phyloP scores from a whole-genome alignment of 2,797 vertebrate species.

The Sebastes trivittatus region DNA sequence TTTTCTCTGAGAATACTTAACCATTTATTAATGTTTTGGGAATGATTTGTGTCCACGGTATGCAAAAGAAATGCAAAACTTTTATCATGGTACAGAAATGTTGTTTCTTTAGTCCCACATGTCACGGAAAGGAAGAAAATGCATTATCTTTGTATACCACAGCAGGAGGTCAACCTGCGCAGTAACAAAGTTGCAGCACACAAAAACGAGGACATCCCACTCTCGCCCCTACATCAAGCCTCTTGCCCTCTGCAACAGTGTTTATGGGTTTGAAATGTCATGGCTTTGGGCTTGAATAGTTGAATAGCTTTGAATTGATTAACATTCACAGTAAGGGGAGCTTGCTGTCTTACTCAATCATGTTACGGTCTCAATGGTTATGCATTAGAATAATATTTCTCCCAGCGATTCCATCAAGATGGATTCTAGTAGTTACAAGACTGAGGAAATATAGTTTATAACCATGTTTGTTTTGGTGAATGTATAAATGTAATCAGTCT shows the following conservation, averaged over 20 bases:
- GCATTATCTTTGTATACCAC: conserved; percentile 24
- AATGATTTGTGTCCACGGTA: background rate
- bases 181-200: conserved; percentile 46
- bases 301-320: conserved; percentile 85
- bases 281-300: conserved; percentile 82
- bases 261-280: conserved; percentile 82
- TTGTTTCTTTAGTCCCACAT: conserved; percentile 1
- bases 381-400: conserved; percentile 76
- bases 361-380: conserved; percentile 72
- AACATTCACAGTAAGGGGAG: conserved; percentile 80
- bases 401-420: conserved; percentile 50
- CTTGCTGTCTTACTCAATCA: conserved; percentile 79
- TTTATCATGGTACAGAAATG: conserved; percentile 14
- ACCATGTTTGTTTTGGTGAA: conserved; percentile 53
- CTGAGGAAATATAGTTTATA: conserved; percentile 42
- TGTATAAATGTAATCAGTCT: conserved; percentile 41
- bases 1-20: conserved; percentile 80
- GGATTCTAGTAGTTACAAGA: conserved; percentile 44
- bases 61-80: conserved; percentile 5
- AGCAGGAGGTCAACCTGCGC: conserved; percentile 53
- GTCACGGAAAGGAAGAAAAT: conserved; percentile 1
- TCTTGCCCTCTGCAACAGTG: conserved; percentile 69
- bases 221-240: conserved; percentile 48
- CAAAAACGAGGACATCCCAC: conserved; percentile 63
- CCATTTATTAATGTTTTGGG: background rate